Evolutionary conservation across 92 coral and sea anemone species (phyloP).

Genomic region (Parazoanthus darwini): DNA sequence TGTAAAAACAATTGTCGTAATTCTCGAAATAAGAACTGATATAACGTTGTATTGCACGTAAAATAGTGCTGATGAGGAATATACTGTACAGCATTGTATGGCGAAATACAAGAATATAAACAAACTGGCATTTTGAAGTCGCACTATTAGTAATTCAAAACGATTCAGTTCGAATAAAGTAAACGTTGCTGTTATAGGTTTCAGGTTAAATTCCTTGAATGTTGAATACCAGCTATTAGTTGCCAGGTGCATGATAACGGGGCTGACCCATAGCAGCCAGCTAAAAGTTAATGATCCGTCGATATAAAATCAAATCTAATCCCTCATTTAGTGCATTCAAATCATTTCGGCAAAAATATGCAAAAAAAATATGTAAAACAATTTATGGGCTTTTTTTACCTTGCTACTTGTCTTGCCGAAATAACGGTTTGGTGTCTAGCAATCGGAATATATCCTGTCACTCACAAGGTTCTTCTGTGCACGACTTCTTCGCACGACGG

Average conservation of each 20-base stretch:
- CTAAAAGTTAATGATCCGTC: background rate
- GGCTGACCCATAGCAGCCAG: background rate
- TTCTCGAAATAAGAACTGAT: background rate
- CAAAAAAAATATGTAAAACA: too few species aligned
- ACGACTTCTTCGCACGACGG: background rate
- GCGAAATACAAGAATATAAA: background rate
- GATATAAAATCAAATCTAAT: too few species aligned
- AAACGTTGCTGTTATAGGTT: background rate
- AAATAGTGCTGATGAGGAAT: background rate
- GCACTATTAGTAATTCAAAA: background rate
- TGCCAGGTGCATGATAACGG: too few species aligned
- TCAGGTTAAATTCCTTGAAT: background rate
- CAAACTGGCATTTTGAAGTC: background rate
- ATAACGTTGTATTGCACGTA: background rate
- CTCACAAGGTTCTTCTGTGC: background rate
- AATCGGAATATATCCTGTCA: background rate
- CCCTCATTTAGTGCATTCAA: background rate
- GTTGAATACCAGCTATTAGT: background rate
- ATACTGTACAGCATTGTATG: background rate
- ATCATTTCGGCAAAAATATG: background rate
- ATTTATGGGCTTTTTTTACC: background rate
- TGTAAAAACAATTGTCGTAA: background rate
- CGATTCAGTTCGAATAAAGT: background rate
- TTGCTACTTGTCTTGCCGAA: background rate
- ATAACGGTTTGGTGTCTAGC: background rate